Evolutionary conservation across 1,140 invertebrate species (phyloP).

Genomic region (Panagrolaimus sp.): DNA sequence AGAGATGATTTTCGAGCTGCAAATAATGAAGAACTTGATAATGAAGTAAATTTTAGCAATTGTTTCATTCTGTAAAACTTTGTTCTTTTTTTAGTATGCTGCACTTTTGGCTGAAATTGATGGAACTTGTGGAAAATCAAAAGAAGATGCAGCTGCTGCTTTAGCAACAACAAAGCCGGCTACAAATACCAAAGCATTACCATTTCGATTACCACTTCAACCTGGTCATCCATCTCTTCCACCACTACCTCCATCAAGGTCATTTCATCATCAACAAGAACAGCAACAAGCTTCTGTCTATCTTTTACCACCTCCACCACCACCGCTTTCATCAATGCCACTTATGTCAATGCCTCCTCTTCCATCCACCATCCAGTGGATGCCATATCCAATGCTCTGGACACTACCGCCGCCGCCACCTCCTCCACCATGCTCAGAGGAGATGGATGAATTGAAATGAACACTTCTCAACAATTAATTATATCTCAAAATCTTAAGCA

Average conservation of each 20-base stretch:
- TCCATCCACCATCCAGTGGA: too few relatives aligned
- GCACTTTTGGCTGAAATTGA: conserved; percentile 55
- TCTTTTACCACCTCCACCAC: background rate
- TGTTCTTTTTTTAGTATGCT: background rate
- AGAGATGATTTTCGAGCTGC: conserved; percentile 26
- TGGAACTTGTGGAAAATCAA: conserved; percentile 9
- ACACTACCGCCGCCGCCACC: too few relatives aligned
- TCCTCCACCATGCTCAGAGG: too few relatives aligned
- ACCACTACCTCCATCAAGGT: background rate
- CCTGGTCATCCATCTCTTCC: conserved; percentile 16
- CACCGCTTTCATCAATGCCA: too few relatives aligned
- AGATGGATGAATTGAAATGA: too few relatives aligned
- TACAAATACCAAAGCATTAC: conserved; percentile 28
- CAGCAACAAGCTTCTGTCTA: background rate
- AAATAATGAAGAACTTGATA: conserved; percentile 39
- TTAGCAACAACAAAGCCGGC: conserved; percentile 17
- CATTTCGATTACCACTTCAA: conserved; percentile 16
- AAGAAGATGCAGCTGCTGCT: background rate
- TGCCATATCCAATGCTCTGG: too few relatives aligned
- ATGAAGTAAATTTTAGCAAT: conserved; percentile 25
- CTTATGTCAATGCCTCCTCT: too few relatives aligned
- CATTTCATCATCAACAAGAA: conserved; percentile 1
- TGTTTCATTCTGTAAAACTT: too few relatives aligned
- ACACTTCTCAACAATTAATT: too few relatives aligned
- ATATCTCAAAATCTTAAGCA: too few relatives aligned